A percentile compares a stretch with the other conserved stretches of the same genome.
Evolutionary conservation across 2,888 invertebrate species (phyloP).

Genomic region (Pardosa pseudoannulata): DNA sequence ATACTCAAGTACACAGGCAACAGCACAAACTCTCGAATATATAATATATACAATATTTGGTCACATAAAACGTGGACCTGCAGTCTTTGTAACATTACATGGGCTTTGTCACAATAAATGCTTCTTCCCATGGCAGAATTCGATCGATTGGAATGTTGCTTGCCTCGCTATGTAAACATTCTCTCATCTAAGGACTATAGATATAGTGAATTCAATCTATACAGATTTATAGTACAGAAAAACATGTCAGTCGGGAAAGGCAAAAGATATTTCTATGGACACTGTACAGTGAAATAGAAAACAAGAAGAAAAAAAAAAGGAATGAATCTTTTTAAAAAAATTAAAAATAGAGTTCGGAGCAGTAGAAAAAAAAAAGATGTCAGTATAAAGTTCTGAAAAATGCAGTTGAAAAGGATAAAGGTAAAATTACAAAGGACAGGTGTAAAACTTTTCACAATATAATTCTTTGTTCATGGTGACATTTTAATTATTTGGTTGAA

Average conservation of each 20-base stretch:
- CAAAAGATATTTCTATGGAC: neutral
- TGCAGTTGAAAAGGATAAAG: slow-evolving; percentile 26
- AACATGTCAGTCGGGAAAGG: neutral
- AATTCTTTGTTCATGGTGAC: slow-evolving; percentile 61
- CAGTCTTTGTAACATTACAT: slow-evolving; percentile 55
- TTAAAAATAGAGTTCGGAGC: slow-evolving; percentile 29
- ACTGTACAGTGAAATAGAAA: slow-evolving; percentile 1
- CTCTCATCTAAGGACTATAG: neutral
- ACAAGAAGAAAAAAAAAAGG: neutral
- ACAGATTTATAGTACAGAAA: neutral
- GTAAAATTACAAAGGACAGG: slow-evolving; percentile 20
- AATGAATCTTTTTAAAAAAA: neutral
- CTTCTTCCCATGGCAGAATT: slow-evolving; percentile 26
- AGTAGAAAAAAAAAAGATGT: slow-evolving; percentile 1
- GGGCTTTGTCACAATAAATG: slow-evolving; percentile 51
- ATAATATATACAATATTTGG: slow-evolving; percentile 69
- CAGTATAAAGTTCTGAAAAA: slow-evolving; percentile 33
- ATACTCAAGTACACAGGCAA: slow-evolving; percentile 69
- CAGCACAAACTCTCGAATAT: slow-evolving; percentile 70
- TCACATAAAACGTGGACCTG: slow-evolving; percentile 63
- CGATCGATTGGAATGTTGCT: slow-evolving; percentile 54
- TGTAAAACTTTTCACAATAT: slow-evolving; percentile 51
- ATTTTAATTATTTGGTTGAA: slow-evolving; percentile 26
- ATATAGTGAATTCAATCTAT: neutral
- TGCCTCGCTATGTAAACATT: neutral